Base-by-base conservation (phyloP, 2,113 vertebrate species). In the Equus przewalskii region DNA sequence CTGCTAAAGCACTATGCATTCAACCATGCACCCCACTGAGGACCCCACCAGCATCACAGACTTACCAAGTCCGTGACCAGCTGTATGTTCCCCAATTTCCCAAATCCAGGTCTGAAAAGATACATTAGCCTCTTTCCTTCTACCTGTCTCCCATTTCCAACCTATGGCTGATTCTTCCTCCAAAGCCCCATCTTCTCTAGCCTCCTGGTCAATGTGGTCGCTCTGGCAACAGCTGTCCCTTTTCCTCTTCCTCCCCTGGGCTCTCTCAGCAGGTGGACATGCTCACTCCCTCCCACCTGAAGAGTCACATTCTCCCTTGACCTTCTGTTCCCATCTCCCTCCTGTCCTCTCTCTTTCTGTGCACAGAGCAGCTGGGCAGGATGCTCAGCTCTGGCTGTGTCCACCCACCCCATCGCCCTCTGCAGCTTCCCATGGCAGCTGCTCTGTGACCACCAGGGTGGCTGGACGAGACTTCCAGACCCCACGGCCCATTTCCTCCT, bases 271-370 rank as follows among this genome's bases (percentile, higher is more conserved):
- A 67, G 67, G 83, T 62, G 69, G 62, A 78, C 54, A 1, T 3
- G 62, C 62, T 93, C 56, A 33, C 65, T 92, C 54, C 58, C 18
- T 80, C 85, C 94, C 87, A 87, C 75, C 72, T 18, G 49, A 79
- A 46, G 83, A 89, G 80, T 26, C 46, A 28, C 30, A 6, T 15
- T 89, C 60, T 19, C 46, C 41, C 65, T 84, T 76, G 85, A 58
- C 85, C 60, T 72, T 96, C 81, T 7, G 54, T 70, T 89, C 65
- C 44, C 10, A 7, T 36, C 51, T 75, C 69, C 41, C 24, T 87
- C 54, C 49, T 41, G 75, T 36, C 91, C 26, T 84, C 18, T 60
- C 54, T 85, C 78, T 69, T 80, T 46, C 81, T 21, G 15, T 56
- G n/a, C 36, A 1, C 13, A 51, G 54, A 73, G 28, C 51, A 89